Percentiles rank a stretch among this genome's conserved stretches.
Evolutionary conservation across 2,888 invertebrate species (phyloP).

Genomic region (Cerastoderma edule): DNA sequence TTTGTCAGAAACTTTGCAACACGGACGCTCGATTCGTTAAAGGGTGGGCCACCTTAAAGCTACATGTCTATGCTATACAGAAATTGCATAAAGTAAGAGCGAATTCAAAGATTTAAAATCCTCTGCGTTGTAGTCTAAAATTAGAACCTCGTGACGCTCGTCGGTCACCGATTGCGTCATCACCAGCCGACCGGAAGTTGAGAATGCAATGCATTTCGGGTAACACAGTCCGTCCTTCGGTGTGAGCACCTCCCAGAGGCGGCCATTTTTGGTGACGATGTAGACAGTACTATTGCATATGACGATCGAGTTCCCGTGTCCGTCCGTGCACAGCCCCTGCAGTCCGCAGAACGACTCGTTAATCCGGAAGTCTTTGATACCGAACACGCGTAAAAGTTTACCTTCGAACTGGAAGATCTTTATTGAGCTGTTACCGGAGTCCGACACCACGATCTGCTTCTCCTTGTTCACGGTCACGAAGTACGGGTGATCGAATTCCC

Average conservation of each 20-base stretch:
- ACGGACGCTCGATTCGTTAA: too few relatives aligned
- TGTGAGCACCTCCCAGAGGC: constrained; percentile 80
- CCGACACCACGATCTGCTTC: constrained; percentile 79
- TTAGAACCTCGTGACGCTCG: constrained; percentile 74
- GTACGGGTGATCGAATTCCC: constrained; percentile 80
- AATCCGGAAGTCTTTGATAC: constrained; percentile 74
- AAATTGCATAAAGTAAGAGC: constrained; percentile 78
- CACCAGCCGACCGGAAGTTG: constrained; percentile 70
- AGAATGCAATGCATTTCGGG: constrained; percentile 77
- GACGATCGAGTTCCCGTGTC: constrained; percentile 78
- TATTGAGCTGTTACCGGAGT: constrained; percentile 80
- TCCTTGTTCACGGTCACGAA: constrained; percentile 77
- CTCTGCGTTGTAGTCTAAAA: constrained; percentile 77
- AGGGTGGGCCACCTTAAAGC: too few relatives aligned
- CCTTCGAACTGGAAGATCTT: constrained; percentile 81
- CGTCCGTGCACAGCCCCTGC: constrained; percentile 77
- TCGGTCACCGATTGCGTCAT: constrained; percentile 75
- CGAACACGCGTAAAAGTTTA: constrained; percentile 72
- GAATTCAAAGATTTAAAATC: constrained; percentile 79
- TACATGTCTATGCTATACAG: constrained; percentile 66
- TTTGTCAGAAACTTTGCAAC: too few relatives aligned
- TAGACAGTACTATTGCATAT: constrained; percentile 79
- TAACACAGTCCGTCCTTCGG: constrained; percentile 76
- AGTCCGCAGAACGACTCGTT: constrained; percentile 75
- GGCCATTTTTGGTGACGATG: constrained; percentile 78